A percentile compares a stretch with the other conserved stretches of the same genome.
These are phyloP conservation scores for Ictalurus punctatus DNA, from an alignment of 2,113 vertebrate genomes.

Conservation along the genomic window DNA sequence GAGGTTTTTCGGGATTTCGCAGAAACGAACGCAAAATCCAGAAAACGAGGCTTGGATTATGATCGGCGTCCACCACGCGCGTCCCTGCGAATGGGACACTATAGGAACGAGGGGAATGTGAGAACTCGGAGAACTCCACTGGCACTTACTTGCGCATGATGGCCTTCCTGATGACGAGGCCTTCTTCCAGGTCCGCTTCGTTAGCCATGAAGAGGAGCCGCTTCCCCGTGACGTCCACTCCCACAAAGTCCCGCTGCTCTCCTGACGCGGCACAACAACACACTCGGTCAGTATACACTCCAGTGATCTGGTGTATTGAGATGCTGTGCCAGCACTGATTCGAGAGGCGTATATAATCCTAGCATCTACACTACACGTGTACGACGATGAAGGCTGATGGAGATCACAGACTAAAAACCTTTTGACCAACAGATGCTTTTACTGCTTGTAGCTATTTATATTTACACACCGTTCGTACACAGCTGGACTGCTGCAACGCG, in stretches of 20 bases:
- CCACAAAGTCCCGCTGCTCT: conserved; percentile 97
- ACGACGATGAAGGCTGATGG: too few species aligned
- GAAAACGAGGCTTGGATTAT: background rate
- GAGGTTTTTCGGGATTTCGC: too few species aligned
- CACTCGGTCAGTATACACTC: background rate
- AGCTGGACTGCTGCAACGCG: too few species aligned
- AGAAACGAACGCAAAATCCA: too few species aligned
- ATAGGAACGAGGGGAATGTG: background rate
- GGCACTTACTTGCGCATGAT: conserved; percentile 89
- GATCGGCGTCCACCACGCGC: background rate
- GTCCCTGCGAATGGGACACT: background rate
- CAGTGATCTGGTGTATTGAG: background rate
- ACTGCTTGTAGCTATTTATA: too few species aligned
- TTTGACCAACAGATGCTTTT: too few species aligned
- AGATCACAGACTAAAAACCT: too few species aligned
- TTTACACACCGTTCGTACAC: too few species aligned
- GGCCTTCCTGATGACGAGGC: conserved; percentile 89
- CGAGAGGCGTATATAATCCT: background rate
- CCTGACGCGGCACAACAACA: conserved; percentile 67
- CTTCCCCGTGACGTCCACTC: conserved; percentile 89
- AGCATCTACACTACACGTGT: too few species aligned
- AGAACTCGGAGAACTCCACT: background rate
- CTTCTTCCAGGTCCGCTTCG: conserved; percentile 96
- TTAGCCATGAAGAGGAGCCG: conserved; percentile 97
- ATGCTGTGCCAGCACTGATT: background rate